Evolutionary conservation across 2,113 vertebrate species (phyloP), one percentile per base, ranked within the genome.

Genomic region (Ageneiosus marmoratus): DNA sequence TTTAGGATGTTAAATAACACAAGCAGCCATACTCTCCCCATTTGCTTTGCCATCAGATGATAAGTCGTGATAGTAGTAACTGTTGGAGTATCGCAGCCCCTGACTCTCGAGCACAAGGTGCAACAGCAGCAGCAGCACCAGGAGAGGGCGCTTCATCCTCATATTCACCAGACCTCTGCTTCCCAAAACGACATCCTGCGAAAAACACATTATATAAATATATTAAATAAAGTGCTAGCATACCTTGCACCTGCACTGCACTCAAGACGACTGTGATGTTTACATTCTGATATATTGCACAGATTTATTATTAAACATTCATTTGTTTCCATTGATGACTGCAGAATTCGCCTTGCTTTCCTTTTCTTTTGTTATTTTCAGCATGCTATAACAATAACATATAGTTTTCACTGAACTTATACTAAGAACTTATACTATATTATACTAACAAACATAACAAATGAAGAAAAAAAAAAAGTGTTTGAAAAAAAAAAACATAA

Each of bases 41-140:
- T 95, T 90, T 46, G 92, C 91, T 0, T 93, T 87, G 4, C 88
- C 89, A 0, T 92, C 93, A 75, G 73, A 10, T 75, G 73, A 55
- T 13, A 75, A 75, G 60, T 92, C 93, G 77, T 96, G 94, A 88
- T 97, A 98, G 90, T 95, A 95, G 89, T 97, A 98, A 80, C 96
- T 95, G 0, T 97, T 97, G 91, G 91, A 94, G 93, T 95, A 96
- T 2, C 72, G 34, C 77, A 46, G 5, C 91, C 92, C 55, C 86
- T 86, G 41, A 89, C 85, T 1, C 84, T 83, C 55, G 63, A 86
- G 5, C 83, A 89, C 77, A 65, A 90, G 79, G 22, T 20, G 77
- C 83, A 93, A 48, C 83, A 93, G 83, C n/a, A 84, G 83, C n/a
- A 84, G 32, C 74, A 87, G 34, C 79, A 87, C 90, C 90, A 91